Evolutionary conservation across 2,113 vertebrate genomes (phyloP), one percentile per base, ranked within the genome.

Genomic region (Phrynosoma blainvillii): DNA sequence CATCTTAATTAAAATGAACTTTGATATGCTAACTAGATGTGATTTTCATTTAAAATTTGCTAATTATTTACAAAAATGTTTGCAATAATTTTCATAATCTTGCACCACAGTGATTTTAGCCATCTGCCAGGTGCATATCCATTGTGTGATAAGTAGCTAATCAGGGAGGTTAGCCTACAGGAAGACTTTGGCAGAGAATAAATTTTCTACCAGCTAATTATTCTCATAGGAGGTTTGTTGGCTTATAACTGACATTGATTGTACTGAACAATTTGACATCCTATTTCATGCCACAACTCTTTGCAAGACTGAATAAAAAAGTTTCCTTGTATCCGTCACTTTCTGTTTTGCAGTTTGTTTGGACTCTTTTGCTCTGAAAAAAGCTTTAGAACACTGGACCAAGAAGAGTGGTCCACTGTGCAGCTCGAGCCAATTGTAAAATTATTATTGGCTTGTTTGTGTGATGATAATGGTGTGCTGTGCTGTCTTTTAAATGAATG

Each of bases 41-140:
- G 90, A 89, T 88, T 91, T 89, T 3, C 85, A 90, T 86, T 70
- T 91, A 74, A 71, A 81, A 87, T 89, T 86, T 87, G 84, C 88
- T 90, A 90, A 90, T 89, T 92, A 76, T 89, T 90, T 87, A 77
- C 56, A 59, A 84, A 87, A 90, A 84, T 85, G 76, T 77, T 91
- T 84, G 54, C 75, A 54, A 9, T 89, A 54, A 21, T 68, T 62
- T 78, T 82, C 59, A 30, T 76, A 7, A 0, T 8, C 80, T 74
- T 86, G 76, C 47, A 76, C 42, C 23, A 12, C 76, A 76, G 71
- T 0, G 76, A 14, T 47, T 47, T 1, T 13, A 0, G 77, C 75
- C 88, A 90, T 92, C 84, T 90, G 86, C 56, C 25, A 84, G 87
- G 80, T 1, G 1, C 42, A 1, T 73, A 59, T 87, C 3, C 62